Evolutionary conservation across 2,797 vertebrate genomes (phyloP).

Genomic region (Rhynchotus rufescens): DNA sequence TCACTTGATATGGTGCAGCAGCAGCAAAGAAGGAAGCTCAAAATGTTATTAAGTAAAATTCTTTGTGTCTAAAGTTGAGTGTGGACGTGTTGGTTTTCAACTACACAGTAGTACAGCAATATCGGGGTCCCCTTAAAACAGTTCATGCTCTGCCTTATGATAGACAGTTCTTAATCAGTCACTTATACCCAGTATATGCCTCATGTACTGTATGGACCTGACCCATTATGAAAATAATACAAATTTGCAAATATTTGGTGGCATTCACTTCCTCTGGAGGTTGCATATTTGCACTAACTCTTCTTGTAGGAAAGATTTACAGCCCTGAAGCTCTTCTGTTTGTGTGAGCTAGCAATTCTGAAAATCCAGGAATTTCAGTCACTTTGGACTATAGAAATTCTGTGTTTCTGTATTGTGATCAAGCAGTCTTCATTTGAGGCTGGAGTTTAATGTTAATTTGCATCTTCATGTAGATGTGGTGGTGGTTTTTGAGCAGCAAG

Average conservation of each 20-base stretch:
- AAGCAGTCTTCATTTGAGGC: too few species aligned
- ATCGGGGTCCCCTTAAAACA: neutral
- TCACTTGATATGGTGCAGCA: neutral
- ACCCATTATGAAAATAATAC: too few species aligned
- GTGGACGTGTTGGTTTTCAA: neutral
- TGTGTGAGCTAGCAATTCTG: neutral
- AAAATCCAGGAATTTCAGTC: neutral
- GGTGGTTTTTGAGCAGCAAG: too few species aligned
- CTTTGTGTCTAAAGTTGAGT: neutral
- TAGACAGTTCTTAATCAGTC: neutral
- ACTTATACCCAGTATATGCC: rapidly evolving
- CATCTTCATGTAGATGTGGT: too few species aligned
- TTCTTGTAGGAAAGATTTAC: neutral
- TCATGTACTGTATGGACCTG: neutral
- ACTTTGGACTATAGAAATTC: neutral
- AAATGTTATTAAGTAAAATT: neutral
- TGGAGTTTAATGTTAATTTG: too few species aligned
- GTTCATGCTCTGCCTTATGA: neutral
- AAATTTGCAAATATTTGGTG: neutral
- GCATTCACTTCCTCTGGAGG: neutral
- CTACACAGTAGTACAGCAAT: neutral
- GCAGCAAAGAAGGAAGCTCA: neutral
- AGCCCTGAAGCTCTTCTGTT: neutral
- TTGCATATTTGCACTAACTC: neutral
- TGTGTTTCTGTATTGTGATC: too few species aligned